A percentile compares a stretch with the other conserved stretches of the same genome.
Evolutionary conservation across 1,140 invertebrate genomes (phyloP).

Genomic region (Drosophila ananassae): DNA sequence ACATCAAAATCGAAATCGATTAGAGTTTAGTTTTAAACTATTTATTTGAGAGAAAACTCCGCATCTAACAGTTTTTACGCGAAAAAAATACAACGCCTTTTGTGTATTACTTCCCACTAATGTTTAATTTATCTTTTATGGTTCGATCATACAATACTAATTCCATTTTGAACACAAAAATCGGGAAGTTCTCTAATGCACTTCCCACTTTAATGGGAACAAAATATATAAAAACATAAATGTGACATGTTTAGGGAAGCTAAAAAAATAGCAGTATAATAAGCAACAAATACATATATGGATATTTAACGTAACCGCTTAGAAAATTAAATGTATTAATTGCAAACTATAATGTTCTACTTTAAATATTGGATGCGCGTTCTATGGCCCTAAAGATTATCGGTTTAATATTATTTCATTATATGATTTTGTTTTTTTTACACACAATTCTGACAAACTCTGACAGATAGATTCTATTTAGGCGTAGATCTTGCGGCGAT

Average conservation of each 20-base stretch:
- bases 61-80: conserved; percentile 32
- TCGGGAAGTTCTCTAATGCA: conserved; percentile 21
- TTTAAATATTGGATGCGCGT: neutral
- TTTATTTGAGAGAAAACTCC: conserved; percentile 55
- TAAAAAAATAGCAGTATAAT: conserved; percentile 26
- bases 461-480: neutral
- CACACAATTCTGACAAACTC: neutral
- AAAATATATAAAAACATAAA: conserved; percentile 11
- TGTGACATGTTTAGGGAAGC: conserved; percentile 75
- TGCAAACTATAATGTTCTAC: conserved; percentile 13
- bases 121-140: conserved; percentile 12
- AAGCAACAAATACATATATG: conserved; percentile 3
- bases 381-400: neutral
- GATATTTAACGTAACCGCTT: conserved; percentile 37
- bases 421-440: neutral
- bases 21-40: conserved; percentile 48
- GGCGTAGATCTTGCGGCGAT: conserved; percentile 67
- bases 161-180: conserved; percentile 14
- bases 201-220: conserved; percentile 31
- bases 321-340: conserved; percentile 39
- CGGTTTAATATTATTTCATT: neutral
- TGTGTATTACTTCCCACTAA: conserved; percentile 7
- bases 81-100: conserved; percentile 14
- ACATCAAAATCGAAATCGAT: conserved; percentile 33
- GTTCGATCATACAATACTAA: conserved; percentile 4